phyloP scores from a whole-genome alignment of 2,797 vertebrate genomes.

The Falco cherrug region DNA sequence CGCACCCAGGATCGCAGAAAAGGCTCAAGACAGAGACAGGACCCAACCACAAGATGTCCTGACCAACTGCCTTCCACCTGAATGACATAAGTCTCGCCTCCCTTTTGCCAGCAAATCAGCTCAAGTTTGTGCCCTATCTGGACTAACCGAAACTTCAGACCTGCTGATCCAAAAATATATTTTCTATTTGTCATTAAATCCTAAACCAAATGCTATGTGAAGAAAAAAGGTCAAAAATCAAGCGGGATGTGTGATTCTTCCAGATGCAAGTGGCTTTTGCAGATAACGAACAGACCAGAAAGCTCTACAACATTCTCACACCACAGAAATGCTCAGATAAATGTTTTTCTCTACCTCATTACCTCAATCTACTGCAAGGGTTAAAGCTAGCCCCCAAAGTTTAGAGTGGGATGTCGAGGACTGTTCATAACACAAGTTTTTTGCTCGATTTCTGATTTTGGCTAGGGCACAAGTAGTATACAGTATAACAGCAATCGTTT shows the following conservation, averaged over 20 bases:
- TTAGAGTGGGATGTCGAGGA: neutral
- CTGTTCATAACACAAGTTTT: neutral
- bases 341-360: neutral
- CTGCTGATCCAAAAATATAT: neutral
- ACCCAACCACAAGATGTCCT: neutral
- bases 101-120: neutral
- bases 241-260: neutral
- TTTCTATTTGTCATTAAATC: neutral
- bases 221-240: constrained; percentile 15
- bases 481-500: neutral
- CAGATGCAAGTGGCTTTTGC: neutral
- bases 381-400: neutral
- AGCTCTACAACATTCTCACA: neutral
- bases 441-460: neutral
- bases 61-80: neutral
- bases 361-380: neutral
- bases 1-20: neutral
- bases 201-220: neutral
- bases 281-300: neutral
- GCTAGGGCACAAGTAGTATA: neutral
- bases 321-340: neutral
- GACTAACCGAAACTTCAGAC: neutral
- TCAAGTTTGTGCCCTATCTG: neutral
- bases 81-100: neutral
- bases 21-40: neutral